phyloP scores from a whole-genome alignment of 2,797 vertebrate species.

The Kryptolebias ocellatus region DNA sequence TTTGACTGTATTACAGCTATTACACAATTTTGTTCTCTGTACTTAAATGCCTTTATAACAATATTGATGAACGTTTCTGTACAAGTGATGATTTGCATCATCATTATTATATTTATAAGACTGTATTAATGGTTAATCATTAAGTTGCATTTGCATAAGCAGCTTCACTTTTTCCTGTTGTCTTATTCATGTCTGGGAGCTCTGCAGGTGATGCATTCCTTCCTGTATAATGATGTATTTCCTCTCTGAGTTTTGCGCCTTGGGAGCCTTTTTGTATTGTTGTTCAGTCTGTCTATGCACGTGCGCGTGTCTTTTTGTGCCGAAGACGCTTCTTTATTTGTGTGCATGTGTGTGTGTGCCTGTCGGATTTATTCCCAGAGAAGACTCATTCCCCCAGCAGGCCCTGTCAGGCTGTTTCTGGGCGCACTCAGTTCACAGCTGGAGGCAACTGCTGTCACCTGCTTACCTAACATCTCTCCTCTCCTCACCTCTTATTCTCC shows the following conservation, averaged over 20 bases:
- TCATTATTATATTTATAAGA: background rate
- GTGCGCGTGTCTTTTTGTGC: slow-evolving; percentile 34
- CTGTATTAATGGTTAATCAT: slow-evolving; percentile 14
- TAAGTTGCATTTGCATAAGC: slow-evolving; percentile 4
- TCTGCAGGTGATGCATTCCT: slow-evolving; percentile 60
- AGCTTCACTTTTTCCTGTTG: slow-evolving; percentile 5
- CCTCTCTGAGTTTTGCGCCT: slow-evolving; percentile 49
- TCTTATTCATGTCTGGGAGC: slow-evolving; percentile 28
- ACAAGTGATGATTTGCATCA: background rate
- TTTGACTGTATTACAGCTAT: slow-evolving; percentile 4
- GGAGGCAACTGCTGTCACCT: slow-evolving; percentile 75
- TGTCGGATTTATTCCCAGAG: slow-evolving; percentile 65
- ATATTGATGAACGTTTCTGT: slow-evolving; percentile 9
- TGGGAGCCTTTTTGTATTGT: slow-evolving; percentile 64
- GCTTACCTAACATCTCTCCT: slow-evolving; percentile 65
- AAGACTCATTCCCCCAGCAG: slow-evolving; percentile 78
- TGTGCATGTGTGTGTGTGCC: slow-evolving; percentile 24
- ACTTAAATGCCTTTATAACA: slow-evolving; percentile 7
- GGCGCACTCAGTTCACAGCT: slow-evolving; percentile 74
- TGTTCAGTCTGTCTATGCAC: slow-evolving; percentile 50
- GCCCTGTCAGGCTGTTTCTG: slow-evolving; percentile 77
- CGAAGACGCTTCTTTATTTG: slow-evolving; percentile 8
- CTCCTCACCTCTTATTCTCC: slow-evolving; percentile 21
- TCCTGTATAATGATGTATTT: slow-evolving; percentile 63
- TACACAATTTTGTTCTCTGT: slow-evolving; percentile 8